These are phyloP conservation scores for Plodia interpunctella DNA, from an alignment of 1,140 invertebrate genomes.

Conservation along the genomic window DNA sequence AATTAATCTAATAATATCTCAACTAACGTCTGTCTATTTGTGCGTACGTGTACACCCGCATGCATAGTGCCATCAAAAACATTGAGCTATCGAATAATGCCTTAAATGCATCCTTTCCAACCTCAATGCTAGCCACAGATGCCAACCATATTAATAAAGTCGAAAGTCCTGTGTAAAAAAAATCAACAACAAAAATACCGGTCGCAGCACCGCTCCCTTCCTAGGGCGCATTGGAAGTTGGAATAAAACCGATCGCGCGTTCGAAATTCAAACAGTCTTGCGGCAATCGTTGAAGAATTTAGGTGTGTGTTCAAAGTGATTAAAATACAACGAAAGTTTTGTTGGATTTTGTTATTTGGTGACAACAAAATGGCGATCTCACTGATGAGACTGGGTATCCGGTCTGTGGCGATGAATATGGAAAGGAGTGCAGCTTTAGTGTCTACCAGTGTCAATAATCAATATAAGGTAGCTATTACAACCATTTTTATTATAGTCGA, in stretches of 20 bases:
- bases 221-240: constrained; percentile 11
- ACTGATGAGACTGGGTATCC: constrained; percentile 52
- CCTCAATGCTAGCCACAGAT: constrained; percentile 2
- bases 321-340: constrained; percentile 4
- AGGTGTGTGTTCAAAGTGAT: constrained; percentile 12
- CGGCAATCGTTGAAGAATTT: background rate
- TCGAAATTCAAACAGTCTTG: constrained; percentile 42
- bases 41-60: constrained; percentile 16
- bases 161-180: constrained; percentile 21
- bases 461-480: constrained; percentile 40
- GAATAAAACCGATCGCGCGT: constrained; percentile 47
- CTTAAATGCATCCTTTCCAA: constrained; percentile 10
- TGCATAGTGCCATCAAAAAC: constrained; percentile 8
- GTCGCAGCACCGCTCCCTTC: constrained; percentile 30
- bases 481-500: background rate
- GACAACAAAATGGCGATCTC: constrained; percentile 56
- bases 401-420: constrained; percentile 46
- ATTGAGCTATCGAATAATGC: constrained; percentile 8
- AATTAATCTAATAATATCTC: constrained; percentile 20
- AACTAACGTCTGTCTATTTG: background rate
- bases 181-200: constrained; percentile 31
- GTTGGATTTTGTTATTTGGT: constrained; percentile 12
- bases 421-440: constrained; percentile 54
- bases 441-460: constrained; percentile 44
- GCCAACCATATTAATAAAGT: background rate